Evolutionary conservation across 2,888 invertebrate species (phyloP).

Genomic region (Crematogaster levior): DNA sequence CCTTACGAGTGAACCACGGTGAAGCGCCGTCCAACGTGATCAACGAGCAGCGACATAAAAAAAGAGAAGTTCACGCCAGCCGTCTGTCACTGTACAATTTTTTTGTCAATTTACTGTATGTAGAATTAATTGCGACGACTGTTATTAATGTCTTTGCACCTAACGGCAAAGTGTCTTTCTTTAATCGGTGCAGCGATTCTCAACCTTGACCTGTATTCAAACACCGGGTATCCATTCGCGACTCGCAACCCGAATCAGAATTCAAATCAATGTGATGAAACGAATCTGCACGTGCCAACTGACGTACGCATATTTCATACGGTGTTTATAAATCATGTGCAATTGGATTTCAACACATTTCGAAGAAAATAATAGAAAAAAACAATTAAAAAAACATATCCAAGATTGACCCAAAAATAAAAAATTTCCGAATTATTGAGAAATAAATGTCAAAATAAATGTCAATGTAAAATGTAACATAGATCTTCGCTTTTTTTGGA

Average conservation of each 20-base stretch:
- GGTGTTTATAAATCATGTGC: neutral
- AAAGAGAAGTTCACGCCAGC: neutral
- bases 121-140: neutral
- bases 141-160: neutral
- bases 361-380: neutral
- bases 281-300: neutral
- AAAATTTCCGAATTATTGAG: neutral
- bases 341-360: neutral
- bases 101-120: constrained; percentile 6
- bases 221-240: constrained; percentile 51
- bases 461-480: neutral
- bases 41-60: neutral
- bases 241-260: neutral
- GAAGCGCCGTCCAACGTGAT: neutral
- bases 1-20: neutral
- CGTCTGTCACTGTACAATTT: neutral
- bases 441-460: neutral
- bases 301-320: neutral
- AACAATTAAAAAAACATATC: neutral
- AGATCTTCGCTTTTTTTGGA: neutral
- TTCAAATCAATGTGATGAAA: neutral
- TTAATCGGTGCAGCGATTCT: constrained; percentile 69
- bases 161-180: neutral
- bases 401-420: neutral
- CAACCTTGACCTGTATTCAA: constrained; percentile 82